Evolutionary conservation across 2,888 invertebrate species (phyloP), one percentile per base, ranked within the genome.

Genomic region (Rhodophaea formosa): DNA sequence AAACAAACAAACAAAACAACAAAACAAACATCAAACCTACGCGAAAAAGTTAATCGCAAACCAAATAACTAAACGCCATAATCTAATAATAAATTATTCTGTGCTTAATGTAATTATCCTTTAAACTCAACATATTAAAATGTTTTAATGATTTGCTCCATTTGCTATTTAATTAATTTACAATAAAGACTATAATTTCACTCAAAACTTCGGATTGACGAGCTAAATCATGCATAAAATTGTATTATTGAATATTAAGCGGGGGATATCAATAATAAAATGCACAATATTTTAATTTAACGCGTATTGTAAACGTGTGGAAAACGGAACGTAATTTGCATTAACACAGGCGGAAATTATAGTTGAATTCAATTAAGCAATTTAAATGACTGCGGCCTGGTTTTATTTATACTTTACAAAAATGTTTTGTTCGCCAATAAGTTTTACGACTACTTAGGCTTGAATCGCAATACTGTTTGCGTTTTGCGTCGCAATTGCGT

Each of bases 261-360:
- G 3, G 30, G n/a, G 15, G 30, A 30, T 49, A 32, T 32, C 7
- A 49, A 49, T 49, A 15, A 32, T 8, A 49, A 49, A 49, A 49
- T 49, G n/a, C 14, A 1, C 49, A 49, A 32, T 49, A 32, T 5
- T 46, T 17, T 45, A 29, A 53, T 56, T 53, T 14, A 44, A 54
- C 44, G 44, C 53, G 47, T 49, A 49, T 51, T 59, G 53, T 51
- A 43, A 53, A 17, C 53, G 49, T 49, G 49, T 10, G 49, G 46
- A 47, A 51, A 57, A 55, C 68, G 71, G 74, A 74, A 49, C 70
- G 74, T 68, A 74, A 79, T 81, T 80, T 74, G 72, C 72, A 77
- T 76, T 72, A 71, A 71, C 70, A 71, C 62, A 63, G 70, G 68
- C 70, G 65, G 62, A 62, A 62, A 68, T 77, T 67, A 63, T 61